Evolutionary conservation across 2,797 vertebrate genomes (phyloP).

Genomic region (Periophthalmus magnuspinnatus): DNA sequence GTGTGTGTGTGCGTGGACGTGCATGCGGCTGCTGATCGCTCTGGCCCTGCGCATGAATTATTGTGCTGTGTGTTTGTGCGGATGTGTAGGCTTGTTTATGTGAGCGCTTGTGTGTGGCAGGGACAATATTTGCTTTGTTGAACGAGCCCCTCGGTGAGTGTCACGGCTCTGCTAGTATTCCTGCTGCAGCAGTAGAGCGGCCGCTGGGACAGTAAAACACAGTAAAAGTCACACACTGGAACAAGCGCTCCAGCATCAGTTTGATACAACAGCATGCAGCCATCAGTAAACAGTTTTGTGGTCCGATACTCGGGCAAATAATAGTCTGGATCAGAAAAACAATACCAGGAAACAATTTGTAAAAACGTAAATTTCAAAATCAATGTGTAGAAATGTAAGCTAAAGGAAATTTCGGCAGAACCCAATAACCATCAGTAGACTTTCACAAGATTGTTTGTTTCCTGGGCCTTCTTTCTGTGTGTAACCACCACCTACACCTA

Average conservation of each 20-base stretch:
- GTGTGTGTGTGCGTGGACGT: conserved; percentile 32
- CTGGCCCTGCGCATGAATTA: conserved; percentile 57
- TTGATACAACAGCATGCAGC: conserved; percentile 19
- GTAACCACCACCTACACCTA: no score
- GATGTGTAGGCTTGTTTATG: conserved; percentile 40
- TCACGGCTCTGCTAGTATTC: conserved; percentile 49
- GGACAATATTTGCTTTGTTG: conserved; percentile 85
- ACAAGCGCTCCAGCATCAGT: conserved; percentile 22
- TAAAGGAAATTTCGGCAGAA: background rate
- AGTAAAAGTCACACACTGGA: conserved; percentile 39
- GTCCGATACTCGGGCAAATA: background rate
- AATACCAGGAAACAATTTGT: background rate
- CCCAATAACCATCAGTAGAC: background rate
- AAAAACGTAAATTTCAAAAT: background rate
- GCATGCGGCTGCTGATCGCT: conserved; percentile 20
- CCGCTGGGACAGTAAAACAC: conserved; percentile 43
- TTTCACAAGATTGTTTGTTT: background rate
- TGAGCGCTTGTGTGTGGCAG: conserved; percentile 72
- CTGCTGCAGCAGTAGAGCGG: conserved; percentile 39
- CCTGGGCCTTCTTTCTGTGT: no score
- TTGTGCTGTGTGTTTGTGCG: conserved; percentile 42
- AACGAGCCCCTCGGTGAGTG: conserved; percentile 73
- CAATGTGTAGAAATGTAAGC: background rate
- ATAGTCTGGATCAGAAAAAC: background rate
- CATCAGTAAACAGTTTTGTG: background rate